Percentiles rank a stretch among this genome's conserved stretches.
phyloP scores from a whole-genome alignment of 2,888 invertebrate genomes.

The Rapana venosa region DNA sequence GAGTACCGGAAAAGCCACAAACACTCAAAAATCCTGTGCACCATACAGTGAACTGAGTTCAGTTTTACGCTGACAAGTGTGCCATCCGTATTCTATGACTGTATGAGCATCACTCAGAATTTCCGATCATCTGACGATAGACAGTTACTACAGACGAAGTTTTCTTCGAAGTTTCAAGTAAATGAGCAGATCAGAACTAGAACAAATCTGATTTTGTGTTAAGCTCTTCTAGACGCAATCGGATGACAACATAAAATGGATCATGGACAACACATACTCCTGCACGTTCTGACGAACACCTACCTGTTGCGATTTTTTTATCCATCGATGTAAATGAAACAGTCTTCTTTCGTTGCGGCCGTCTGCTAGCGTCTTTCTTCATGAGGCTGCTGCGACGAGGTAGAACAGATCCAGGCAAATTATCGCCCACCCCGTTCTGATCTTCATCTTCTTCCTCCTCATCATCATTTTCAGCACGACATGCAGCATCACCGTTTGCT shows the following conservation, averaged over 20 bases:
- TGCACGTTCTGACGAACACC: slow-evolving; percentile 54
- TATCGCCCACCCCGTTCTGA: slow-evolving; percentile 51
- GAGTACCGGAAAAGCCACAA: no score
- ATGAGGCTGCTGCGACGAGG: slow-evolving; percentile 77
- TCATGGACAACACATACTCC: not conserved
- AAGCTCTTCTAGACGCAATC: no score
- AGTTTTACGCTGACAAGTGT: no score
- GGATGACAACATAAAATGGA: not conserved
- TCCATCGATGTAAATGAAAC: slow-evolving; percentile 80
- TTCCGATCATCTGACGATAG: no score
- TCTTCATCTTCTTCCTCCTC: slow-evolving; percentile 45
- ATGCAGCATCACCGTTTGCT: slow-evolving; percentile 54
- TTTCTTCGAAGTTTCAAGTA: no score
- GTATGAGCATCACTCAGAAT: no score
- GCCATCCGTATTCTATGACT: no score
- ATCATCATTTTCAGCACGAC: slow-evolving; percentile 51
- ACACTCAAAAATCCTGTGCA: no score
- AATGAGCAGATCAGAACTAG: no score
- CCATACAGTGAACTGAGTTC: no score
- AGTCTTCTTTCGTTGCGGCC: slow-evolving; percentile 77
- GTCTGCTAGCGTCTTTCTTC: slow-evolving; percentile 73
- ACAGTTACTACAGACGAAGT: no score
- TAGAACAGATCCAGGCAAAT: slow-evolving; percentile 60
- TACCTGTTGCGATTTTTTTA: slow-evolving; percentile 81
- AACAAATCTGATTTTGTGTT: no score